Base-by-base conservation (phyloP, 1,140 invertebrate genomes). In the Zaprionus gabonicus region DNA sequence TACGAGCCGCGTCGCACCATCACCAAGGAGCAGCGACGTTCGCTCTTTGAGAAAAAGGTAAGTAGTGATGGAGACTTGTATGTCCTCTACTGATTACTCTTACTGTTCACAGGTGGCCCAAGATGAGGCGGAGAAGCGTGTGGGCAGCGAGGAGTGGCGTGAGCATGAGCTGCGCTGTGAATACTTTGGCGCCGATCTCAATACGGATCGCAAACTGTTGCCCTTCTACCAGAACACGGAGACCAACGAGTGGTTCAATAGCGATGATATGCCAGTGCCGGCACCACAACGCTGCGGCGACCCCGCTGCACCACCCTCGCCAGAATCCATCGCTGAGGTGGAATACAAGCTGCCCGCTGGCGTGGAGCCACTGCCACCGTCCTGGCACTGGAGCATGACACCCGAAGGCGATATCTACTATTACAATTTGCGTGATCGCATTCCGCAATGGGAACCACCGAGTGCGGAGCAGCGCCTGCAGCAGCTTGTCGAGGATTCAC, bases 381-480 rank as follows among this genome's bases (percentile, higher is more conserved):
- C 96, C 86, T 99, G 98, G 98, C 96, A 97, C 85, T 96, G 95
- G 82, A 96, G 97, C 0, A 94, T 95, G 57, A 97, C 98, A 1
- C 91, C 94, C 23, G 95, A 97, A 51, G 98, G 98, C 1, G 94
- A 97, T 67, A 95, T 95, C 0, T 99, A 99, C 92, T 99, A 98
- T 93, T 99, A 98, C 93, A 97, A 99, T 92, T 94, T 96, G 0
- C 96, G 96, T 79, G 95, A 96, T 34, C 95, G 97, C 58, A 94
- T 96, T 81, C 95, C 97, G 2, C 98, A 98, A 91, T 99, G 98
- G 98, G 94, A 96, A 65, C 97, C 97, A 28, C 98, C 98, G 1
- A 94, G 94, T 15, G 60, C 75, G 0, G 88, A 87, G 23, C 83
- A 91, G 56, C 82, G 86, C 0, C 72, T 86, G 0, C 64, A 93